Percentiles rank a stretch among this genome's conserved stretches.
Evolutionary conservation across 2,888 invertebrate genomes (phyloP).

Genomic region (Cosmia pyralina): DNA sequence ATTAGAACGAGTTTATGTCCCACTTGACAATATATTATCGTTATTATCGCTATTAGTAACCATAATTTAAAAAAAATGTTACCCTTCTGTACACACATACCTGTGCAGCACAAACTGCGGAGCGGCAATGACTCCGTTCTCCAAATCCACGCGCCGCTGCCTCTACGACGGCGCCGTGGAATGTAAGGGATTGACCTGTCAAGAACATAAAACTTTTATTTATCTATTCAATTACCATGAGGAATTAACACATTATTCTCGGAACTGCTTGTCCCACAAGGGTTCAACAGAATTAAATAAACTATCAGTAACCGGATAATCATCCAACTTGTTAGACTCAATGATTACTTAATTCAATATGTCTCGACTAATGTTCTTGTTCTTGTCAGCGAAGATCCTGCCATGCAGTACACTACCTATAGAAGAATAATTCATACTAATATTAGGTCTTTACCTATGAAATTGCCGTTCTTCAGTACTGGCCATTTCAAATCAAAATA

Average conservation of each 20-base stretch:
- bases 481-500: no score
- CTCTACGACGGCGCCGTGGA: slow-evolving; percentile 87
- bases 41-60: no score
- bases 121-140: slow-evolving; percentile 87
- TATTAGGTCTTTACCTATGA: no score
- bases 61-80: no score
- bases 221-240: not conserved
- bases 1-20: no score
- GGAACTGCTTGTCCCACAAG: not conserved
- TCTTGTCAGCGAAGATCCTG: not conserved
- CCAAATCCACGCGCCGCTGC: slow-evolving; percentile 84
- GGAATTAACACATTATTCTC: not conserved
- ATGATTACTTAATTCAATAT: not conserved
- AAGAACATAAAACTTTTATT: slow-evolving; percentile 7
- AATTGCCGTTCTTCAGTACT: no score
- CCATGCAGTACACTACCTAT: not conserved
- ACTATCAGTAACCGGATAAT: not conserved
- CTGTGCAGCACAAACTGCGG: slow-evolving; percentile 96
- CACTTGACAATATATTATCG: no score
- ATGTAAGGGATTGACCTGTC: slow-evolving; percentile 92
- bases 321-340: not conserved
- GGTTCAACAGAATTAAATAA: not conserved
- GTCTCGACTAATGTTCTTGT: not conserved
- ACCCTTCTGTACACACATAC: slow-evolving; percentile 62
- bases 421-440: not conserved